Percentiles rank a stretch among this genome's conserved stretches.
These are phyloP conservation scores for Dromiciops gliroides DNA, from an alignment of 2,113 vertebrate species.

Conservation along the genomic window DNA sequence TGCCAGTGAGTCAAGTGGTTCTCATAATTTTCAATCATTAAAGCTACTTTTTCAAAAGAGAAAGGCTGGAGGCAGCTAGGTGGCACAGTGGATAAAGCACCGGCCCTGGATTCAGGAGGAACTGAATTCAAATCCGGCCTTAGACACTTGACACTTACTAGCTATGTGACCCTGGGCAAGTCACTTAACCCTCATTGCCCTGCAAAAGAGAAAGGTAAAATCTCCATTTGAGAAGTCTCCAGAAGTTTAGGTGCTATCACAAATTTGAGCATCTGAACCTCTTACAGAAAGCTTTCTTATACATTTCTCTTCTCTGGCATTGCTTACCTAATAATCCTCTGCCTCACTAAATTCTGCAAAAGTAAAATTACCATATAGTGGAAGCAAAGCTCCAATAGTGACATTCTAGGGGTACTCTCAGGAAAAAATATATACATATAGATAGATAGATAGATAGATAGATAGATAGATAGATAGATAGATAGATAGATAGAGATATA, in stretches of 20 bases:
- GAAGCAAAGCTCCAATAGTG: slow-evolving; percentile 2
- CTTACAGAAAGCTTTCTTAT: slow-evolving; percentile 9
- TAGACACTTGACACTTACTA: too few relatives aligned
- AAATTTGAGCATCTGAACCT: slow-evolving; percentile 11
- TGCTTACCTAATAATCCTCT: background rate
- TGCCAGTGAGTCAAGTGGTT: background rate
- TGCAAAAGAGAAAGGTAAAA: too few relatives aligned
- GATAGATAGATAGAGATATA: too few relatives aligned
- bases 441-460: too few relatives aligned
- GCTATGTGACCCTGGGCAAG: too few relatives aligned
- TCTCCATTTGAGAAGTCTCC: background rate
- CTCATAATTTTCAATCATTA: background rate
- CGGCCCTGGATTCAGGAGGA: too few relatives aligned
- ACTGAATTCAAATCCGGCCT: too few relatives aligned
- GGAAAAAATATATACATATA: background rate
- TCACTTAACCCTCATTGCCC: too few relatives aligned
- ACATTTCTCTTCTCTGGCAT: background rate
- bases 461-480: too few relatives aligned
- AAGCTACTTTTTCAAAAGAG: slow-evolving; percentile 31
- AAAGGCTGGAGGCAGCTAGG: too few relatives aligned
- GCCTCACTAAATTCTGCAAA: background rate
- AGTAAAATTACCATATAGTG: slow-evolving; percentile 6
- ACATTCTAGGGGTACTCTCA: background rate
- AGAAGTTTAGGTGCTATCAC: background rate
- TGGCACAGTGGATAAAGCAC: too few relatives aligned